Conservation (phyloP, 1,140 invertebrate genomes). For the Cydia fagiglandana region DNA sequence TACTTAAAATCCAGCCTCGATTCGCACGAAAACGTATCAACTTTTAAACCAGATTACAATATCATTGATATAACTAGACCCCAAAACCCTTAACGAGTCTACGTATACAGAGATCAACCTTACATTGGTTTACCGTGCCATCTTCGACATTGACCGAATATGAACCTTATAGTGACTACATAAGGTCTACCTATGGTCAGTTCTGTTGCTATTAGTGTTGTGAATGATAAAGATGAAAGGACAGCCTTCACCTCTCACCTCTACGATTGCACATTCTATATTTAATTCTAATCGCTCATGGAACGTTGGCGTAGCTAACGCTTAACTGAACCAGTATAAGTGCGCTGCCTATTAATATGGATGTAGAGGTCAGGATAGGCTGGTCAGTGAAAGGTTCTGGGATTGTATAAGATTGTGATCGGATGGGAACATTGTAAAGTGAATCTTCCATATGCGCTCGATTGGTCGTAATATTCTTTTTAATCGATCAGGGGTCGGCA, state of each 20-base stretch:
- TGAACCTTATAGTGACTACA: no score
- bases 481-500: neutral
- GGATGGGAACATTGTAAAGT: neutral
- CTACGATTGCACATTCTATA: neutral
- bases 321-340: neutral
- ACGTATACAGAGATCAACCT: neutral
- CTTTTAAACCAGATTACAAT: neutral
- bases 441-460: neutral
- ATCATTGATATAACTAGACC: neutral
- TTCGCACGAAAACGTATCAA: constrained; percentile 2
- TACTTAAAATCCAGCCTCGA: constrained; percentile 3
- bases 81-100: neutral
- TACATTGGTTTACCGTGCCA: no score
- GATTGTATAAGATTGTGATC: neutral
- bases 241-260: constrained; percentile 26
- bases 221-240: constrained; percentile 17
- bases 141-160: no score
- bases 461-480: neutral
- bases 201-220: neutral
- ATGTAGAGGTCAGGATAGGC: neutral
- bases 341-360: neutral
- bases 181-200: neutral
- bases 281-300: neutral
- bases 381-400: neutral
- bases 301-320: neutral